These are phyloP conservation scores for Trypoxylon attenuatum DNA, from an alignment of 2,888 invertebrate species.

Conservation along the genomic window DNA sequence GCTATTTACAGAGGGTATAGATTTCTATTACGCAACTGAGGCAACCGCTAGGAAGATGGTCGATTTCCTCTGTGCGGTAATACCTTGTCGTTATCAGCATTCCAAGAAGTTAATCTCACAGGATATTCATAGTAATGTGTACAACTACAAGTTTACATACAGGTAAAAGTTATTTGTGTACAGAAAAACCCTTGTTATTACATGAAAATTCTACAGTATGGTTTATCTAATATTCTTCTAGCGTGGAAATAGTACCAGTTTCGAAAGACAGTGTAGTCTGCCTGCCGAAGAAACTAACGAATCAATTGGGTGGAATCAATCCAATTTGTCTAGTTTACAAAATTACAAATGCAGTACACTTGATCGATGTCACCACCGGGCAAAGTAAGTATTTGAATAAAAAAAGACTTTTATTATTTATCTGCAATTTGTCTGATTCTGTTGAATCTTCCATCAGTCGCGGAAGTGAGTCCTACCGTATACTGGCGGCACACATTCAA, in stretches of 20 bases:
- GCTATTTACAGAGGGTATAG: conserved; percentile 87
- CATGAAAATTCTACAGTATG: too few species aligned
- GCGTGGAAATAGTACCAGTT: conserved; percentile 96
- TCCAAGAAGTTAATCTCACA: conserved; percentile 98
- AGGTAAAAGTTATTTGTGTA: conserved; percentile 62
- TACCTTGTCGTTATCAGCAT: conserved; percentile 91
- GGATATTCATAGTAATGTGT: conserved; percentile 96
- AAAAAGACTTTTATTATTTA: not conserved
- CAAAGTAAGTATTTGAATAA: conserved; percentile 80
- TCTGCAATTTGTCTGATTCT: not conserved
- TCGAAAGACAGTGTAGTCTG: conserved; percentile 97
- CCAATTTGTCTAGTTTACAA: conserved; percentile 91
- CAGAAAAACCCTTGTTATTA: too few species aligned
- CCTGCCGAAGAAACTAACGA: conserved; percentile 88
- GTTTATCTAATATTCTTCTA: conserved; percentile 67
- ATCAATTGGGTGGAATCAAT: conserved; percentile 90
- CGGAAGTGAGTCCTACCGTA: conserved; percentile 85
- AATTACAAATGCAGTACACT: conserved; percentile 91
- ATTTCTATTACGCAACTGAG: conserved; percentile 94
- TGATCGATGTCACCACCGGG: conserved; percentile 93
- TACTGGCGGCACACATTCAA: conserved; percentile 93
- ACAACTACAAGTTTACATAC: conserved; percentile 96
- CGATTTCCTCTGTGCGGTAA: conserved; percentile 90
- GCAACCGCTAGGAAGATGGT: conserved; percentile 95
- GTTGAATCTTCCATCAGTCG: conserved; percentile 77